Evolutionary conservation across 2,797 vertebrate species (phyloP), one percentile per base, ranked within the genome.

Genomic region (Schizopygopsis pylzovi): DNA sequence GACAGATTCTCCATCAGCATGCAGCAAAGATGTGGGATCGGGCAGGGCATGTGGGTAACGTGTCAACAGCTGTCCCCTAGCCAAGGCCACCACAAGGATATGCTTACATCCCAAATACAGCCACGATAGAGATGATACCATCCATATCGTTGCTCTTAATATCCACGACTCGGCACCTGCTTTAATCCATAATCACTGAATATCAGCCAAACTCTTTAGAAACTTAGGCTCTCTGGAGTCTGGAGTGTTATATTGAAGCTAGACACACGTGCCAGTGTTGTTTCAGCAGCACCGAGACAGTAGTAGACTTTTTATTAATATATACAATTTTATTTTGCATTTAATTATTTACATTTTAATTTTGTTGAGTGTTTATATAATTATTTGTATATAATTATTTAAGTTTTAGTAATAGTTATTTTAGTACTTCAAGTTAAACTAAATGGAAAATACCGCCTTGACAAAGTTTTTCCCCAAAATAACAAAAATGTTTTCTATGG

Each of bases 21-120:
- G 72, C 45, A 12, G 45, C 54, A 61, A 43, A 88, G 73, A 79
- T 73, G 39, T 63, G 45, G 56, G 56, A 80, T 52, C 20, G n/a
- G 77, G 68, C 43, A 63, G 77, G 78, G 56, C 2, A 43, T 73
- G 84, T 81, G 47, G 78, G 56, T 80, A 73, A 61, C 25, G 3
- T 61, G 77, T 73, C 77, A 79, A 81, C 68, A 81, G 56, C 59
- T 67, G 84, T 67, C 56, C 78, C 33, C 56, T 6, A 65, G 33
- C 68, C 84, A 85, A 75, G 78, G 84, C 84, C 78, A 85, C 20
- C 59, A 67, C 54, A 63, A 49, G 54, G 77, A 80, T 49, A 37
- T 65, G 43, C 84, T 80, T 80, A 49, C 84, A 80, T 39, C 77
- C 68, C 76, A 71, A 79, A 79, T 28, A 45, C 37, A 70, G 72